A percentile compares a stretch with the other conserved stretches of the same genome.
Conservation (phyloP, 2,113 vertebrate genomes). For the Bothrops jararaca region DNA sequence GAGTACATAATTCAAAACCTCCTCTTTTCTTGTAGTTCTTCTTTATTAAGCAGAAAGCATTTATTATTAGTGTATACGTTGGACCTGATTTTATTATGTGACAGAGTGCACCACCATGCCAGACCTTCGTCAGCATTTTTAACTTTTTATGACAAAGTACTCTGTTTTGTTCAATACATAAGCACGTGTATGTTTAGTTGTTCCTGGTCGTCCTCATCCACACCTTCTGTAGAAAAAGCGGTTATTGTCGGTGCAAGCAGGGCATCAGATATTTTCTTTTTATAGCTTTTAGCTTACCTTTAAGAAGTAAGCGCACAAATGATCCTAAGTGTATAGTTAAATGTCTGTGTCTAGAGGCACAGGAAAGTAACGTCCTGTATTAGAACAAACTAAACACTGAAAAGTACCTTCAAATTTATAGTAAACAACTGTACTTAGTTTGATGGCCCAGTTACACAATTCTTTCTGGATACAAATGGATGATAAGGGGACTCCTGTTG, state of each 20-base stretch:
- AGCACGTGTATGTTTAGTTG: background rate
- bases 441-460: background rate
- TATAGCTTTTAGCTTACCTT: background rate
- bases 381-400: background rate
- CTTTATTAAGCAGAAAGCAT: background rate
- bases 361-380: background rate
- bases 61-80: background rate
- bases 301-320: background rate
- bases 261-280: background rate
- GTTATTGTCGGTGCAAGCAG: background rate
- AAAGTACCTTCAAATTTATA: background rate
- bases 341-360: background rate
- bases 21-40: constrained; percentile 10
- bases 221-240: background rate
- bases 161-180: background rate
- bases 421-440: background rate
- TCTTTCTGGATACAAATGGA: background rate
- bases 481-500: background rate
- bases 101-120: background rate
- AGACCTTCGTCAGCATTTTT: background rate
- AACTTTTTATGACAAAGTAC: background rate
- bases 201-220: background rate
- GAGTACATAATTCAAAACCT: constrained; percentile 17
- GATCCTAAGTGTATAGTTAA: background rate
- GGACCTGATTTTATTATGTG: constrained; percentile 20